A percentile compares a stretch with the other conserved stretches of the same genome.
These are phyloP conservation scores for Octodon degus DNA, from an alignment of 2,113 vertebrate genomes.

Conservation along the genomic window DNA sequence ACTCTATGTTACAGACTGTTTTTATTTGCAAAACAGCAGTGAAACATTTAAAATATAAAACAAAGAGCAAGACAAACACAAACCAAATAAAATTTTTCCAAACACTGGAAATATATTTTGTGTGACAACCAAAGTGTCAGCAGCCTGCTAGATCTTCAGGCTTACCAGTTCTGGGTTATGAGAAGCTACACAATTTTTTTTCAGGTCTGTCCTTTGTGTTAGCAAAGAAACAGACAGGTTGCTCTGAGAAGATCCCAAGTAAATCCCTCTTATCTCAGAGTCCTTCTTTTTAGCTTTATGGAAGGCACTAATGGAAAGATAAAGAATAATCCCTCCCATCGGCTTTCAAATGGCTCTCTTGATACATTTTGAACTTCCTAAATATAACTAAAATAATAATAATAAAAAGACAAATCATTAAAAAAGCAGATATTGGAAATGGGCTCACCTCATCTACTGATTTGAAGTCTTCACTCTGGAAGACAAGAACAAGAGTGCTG, in stretches of 20 bases:
- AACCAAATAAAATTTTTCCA: not conserved
- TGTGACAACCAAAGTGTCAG: not conserved
- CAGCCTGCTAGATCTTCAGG: not conserved
- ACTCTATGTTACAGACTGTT: conserved; percentile 30
- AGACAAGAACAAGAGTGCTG: not conserved
- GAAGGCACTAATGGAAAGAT: conserved; percentile 64
- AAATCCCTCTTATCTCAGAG: conserved; percentile 59
- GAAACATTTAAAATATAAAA: not conserved
- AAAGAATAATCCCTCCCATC: conserved; percentile 43
- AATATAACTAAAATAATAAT: conserved; percentile 4
- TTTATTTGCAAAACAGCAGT: conserved; percentile 27
- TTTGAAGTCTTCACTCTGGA: not conserved
- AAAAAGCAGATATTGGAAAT: not conserved
- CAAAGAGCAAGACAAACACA: not conserved
- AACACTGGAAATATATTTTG: not conserved
- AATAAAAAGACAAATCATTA: not conserved
- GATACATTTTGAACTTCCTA: conserved; percentile 5
- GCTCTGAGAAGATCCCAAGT: conserved; percentile 35
- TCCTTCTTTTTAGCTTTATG: conserved; percentile 57
- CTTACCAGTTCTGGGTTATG: not conserved
- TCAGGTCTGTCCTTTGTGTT: not conserved
- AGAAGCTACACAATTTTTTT: not conserved
- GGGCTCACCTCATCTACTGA: not conserved
- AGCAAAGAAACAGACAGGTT: not conserved
- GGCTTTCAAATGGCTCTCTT: conserved; percentile 48